Conservation (phyloP, 2,113 vertebrate genomes). For the Electrona antarctica region DNA sequence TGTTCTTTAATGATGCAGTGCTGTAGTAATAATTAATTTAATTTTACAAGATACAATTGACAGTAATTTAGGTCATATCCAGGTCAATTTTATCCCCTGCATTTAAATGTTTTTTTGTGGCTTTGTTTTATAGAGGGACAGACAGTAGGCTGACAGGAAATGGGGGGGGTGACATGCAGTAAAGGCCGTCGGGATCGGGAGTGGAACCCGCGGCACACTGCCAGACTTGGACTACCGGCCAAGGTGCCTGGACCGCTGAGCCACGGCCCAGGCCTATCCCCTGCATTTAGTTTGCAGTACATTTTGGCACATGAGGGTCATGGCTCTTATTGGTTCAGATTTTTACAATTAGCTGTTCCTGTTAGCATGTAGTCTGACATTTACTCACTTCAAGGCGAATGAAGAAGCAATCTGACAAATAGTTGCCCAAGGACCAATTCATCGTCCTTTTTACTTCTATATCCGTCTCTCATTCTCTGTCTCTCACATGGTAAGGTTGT, state of each 20-base stretch:
- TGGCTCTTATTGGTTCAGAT: constrained; percentile 48
- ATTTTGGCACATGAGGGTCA: constrained; percentile 32
- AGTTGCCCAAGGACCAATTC: constrained; percentile 52
- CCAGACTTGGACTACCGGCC: too few relatives aligned
- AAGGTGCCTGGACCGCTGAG: too few relatives aligned
- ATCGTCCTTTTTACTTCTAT: constrained; percentile 24
- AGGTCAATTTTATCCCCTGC: constrained; percentile 21
- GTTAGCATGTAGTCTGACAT: constrained; percentile 54
- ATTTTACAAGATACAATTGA: constrained; percentile 50
- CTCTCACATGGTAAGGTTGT: constrained; percentile 45
- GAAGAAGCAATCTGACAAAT: constrained; percentile 32
- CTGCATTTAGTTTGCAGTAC: constrained; percentile 31
- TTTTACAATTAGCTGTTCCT: constrained; percentile 60
- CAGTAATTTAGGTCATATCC: constrained; percentile 43
- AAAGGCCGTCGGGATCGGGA: too few relatives aligned
- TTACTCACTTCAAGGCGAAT: constrained; percentile 55
- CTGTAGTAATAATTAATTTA: constrained; percentile 69
- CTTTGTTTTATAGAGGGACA: too few relatives aligned
- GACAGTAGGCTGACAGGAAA: too few relatives aligned
- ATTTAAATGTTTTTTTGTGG: constrained; percentile 1
- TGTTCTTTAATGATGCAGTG: constrained; percentile 62
- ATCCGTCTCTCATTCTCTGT: constrained; percentile 22
- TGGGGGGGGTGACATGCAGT: too few relatives aligned
- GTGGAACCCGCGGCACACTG: too few relatives aligned
- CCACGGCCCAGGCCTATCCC: constrained; percentile 4